Conservation (phyloP, 92 coral and sea anemone species). For the Bergia sp. region DNA sequence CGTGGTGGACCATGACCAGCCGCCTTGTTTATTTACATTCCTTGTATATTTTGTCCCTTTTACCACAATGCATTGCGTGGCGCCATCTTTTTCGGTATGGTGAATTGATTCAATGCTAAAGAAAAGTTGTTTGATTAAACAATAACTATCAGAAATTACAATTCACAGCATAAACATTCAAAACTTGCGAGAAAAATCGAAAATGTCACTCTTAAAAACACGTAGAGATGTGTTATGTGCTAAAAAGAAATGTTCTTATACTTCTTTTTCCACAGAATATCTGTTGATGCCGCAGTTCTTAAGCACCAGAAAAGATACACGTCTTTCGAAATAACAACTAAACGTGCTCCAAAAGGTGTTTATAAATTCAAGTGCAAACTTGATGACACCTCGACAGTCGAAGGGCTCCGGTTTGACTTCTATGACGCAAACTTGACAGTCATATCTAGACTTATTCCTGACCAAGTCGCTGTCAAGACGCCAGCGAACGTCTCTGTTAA, state of each 20-base stretch:
- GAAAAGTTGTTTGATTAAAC: too few relatives aligned
- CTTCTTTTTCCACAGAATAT: background rate
- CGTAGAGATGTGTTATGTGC: background rate
- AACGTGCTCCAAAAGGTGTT: background rate
- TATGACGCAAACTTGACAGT: background rate
- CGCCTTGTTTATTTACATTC: too few relatives aligned
- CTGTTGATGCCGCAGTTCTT: background rate
- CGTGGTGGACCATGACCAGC: too few relatives aligned
- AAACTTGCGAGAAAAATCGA: too few relatives aligned
- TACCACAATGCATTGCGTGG: too few relatives aligned
- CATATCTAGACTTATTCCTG: background rate
- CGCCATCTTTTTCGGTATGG: too few relatives aligned
- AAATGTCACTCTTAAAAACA: too few relatives aligned
- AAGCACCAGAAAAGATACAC: constrained; percentile 8
- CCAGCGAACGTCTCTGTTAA: background rate
- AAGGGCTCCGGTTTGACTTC: background rate
- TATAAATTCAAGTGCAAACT: background rate
- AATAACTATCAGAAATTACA: too few relatives aligned
- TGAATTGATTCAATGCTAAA: too few relatives aligned
- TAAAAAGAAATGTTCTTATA: background rate
- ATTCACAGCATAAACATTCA: too few relatives aligned
- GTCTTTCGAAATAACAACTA: background rate
- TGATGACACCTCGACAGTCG: background rate
- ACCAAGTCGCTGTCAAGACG: background rate
- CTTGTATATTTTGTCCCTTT: too few relatives aligned